A percentile compares a stretch with the other conserved stretches of the same genome.
phyloP scores from a whole-genome alignment of 2,113 vertebrate genomes.

The Psilopsiagon aurifrons region DNA sequence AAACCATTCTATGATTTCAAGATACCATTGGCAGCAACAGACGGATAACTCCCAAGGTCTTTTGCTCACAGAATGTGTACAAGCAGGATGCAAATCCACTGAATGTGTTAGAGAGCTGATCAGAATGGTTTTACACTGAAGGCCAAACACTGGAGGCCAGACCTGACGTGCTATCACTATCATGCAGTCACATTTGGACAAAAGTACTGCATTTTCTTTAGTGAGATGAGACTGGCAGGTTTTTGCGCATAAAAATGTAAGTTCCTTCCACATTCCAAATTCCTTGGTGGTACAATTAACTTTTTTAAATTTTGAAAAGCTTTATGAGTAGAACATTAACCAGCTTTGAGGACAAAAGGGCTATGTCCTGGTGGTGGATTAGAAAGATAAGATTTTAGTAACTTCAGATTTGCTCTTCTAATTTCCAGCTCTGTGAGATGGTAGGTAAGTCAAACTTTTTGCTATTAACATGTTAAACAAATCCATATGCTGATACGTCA shows the following conservation, averaged over 20 bases:
- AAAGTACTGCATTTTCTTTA: background rate
- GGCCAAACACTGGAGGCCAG: background rate
- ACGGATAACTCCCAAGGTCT: background rate
- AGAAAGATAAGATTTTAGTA: background rate
- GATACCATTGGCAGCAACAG: background rate
- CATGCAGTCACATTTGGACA: background rate
- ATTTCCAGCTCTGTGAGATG: background rate
- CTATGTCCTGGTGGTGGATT: background rate
- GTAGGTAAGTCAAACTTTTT: background rate
- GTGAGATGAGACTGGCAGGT: background rate
- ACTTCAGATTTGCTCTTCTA: background rate
- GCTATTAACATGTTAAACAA: background rate
- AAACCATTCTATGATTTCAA: background rate
- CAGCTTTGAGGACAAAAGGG: background rate
- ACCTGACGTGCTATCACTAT: rapidly evolving
- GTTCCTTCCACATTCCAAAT: background rate
- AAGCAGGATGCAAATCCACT: background rate
- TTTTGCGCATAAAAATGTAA: background rate
- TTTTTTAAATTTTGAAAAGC: background rate
- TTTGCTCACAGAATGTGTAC: background rate
- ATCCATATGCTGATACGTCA: background rate
- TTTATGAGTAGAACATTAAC: background rate
- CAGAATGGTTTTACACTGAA: background rate
- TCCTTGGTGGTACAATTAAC: background rate
- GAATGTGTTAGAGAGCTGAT: background rate